Base-by-base conservation (phyloP, 2,113 vertebrate genomes). In the Brienomyrus longianalis region DNA sequence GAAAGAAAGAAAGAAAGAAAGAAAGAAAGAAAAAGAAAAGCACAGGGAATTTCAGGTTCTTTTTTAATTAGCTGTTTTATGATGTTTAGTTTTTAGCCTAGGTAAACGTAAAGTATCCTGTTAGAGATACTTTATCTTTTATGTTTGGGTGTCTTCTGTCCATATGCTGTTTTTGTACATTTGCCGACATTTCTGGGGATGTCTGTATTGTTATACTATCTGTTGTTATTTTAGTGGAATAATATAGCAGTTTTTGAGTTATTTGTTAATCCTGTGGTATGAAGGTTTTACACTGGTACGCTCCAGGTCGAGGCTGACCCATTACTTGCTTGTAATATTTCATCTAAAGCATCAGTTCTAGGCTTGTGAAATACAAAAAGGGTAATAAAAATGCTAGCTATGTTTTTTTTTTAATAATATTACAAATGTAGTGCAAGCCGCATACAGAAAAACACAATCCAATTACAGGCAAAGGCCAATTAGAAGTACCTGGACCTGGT, bases 71-170 rank as follows among this genome's bases (percentile, higher is more conserved):
- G 90, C 93, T 86, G 93, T 91, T 90, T 94, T 88, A 92, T 90
- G 66, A 70, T 91, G 88, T 93, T 84, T 87, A 90, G 62, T 89
- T 80, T 43, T 86, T 89, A 52, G 48, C 86, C 91, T 48, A 84
- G 83, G 9, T 91, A 89, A 90, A 83, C 90, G 91, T 92, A 89
- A 92, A 92, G 92, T 93, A 90, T 94, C 92, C 11, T 77, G 92
- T 92, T 93, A 89, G 86, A 93, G 51, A 90, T 89, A 47, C 90
- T 89, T 31, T 62, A 87, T 91, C 88, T 91, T 92, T 90, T 94
- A 90, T 91, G 90, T 91, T 91, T 91, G 92, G 91, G 88, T 92
- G 89, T 94, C 92, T 47, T 83, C 80, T 90, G 88, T 93, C 92
- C 94, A 91, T 90, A 92, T 91, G 56, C 80, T 85, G 89, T 85